Conservation (phyloP, 2,113 vertebrate species). For the Engystomops pustulosus region DNA sequence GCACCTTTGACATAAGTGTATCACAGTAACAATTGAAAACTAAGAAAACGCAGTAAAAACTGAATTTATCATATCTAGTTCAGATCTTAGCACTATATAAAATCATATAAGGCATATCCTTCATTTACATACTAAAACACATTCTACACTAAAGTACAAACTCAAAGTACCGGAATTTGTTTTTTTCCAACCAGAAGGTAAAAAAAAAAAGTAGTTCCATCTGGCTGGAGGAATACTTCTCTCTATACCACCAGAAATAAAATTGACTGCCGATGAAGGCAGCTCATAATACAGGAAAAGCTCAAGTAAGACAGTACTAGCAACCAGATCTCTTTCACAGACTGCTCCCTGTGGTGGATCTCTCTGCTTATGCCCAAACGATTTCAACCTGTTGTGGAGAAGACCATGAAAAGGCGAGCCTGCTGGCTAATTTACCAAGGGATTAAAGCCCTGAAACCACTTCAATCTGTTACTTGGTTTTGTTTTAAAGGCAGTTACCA, state of each 20-base stretch:
- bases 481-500: conserved; percentile 69
- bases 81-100: too few relatives aligned
- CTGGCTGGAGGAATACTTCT: neutral
- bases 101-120: too few relatives aligned
- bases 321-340: conserved; percentile 65
- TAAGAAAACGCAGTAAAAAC: too few relatives aligned
- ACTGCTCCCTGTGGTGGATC: conserved; percentile 75
- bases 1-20: too few relatives aligned
- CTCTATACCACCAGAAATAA: neutral
- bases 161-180: neutral
- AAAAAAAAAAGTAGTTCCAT: neutral
- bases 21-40: too few relatives aligned
- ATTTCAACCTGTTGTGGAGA: conserved; percentile 75
- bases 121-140: neutral
- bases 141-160: neutral
- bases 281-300: conserved; percentile 13
- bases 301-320: conserved; percentile 58
- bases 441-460: conserved; percentile 85
- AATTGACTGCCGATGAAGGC: neutral
- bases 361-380: conserved; percentile 75
- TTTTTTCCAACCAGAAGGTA: neutral
- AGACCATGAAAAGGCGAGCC: conserved; percentile 79
- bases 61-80: too few relatives aligned
- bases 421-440: conserved; percentile 85
- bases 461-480: conserved; percentile 82